Percentiles rank a stretch among this genome's conserved stretches.
These are phyloP conservation scores for Scaptomyza caliginosa DNA, from an alignment of 2,888 invertebrate species.

Conservation along the genomic window DNA sequence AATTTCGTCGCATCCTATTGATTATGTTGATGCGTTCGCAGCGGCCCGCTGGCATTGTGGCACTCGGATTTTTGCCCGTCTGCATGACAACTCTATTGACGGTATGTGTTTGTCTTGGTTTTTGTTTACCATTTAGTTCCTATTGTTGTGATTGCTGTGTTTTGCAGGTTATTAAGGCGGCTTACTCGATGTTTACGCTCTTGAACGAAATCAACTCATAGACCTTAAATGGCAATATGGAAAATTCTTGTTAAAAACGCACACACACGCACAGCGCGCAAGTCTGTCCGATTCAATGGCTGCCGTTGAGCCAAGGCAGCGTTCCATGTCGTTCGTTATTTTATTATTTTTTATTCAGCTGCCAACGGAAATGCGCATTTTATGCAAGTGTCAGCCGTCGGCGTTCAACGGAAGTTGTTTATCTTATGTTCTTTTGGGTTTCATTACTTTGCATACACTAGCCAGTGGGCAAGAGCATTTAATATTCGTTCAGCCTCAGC, in stretches of 20 bases:
- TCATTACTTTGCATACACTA: not conserved
- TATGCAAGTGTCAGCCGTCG: slow-evolving; percentile 59
- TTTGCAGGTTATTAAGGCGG: slow-evolving; percentile 73
- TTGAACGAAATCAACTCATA: slow-evolving; percentile 44
- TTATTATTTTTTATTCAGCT: slow-evolving; percentile 16
- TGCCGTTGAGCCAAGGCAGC: slow-evolving; percentile 31
- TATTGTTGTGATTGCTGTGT: no score
- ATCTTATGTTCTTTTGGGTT: slow-evolving; percentile 38
- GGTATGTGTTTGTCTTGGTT: slow-evolving; percentile 82
- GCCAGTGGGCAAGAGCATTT: slow-evolving; percentile 4
- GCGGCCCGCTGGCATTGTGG: slow-evolving; percentile 85
- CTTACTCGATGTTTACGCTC: slow-evolving; percentile 76
- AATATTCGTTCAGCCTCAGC: not conserved
- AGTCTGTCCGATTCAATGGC: slow-evolving; percentile 18
- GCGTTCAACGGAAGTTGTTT: slow-evolving; percentile 61
- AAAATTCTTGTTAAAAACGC: slow-evolving; percentile 26
- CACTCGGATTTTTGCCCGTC: slow-evolving; percentile 85
- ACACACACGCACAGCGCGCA: not conserved
- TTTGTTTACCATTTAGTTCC: no score
- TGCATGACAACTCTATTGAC: slow-evolving; percentile 85
- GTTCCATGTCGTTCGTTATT: slow-evolving; percentile 18
- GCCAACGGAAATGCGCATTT: slow-evolving; percentile 58
- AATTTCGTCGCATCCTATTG: slow-evolving; percentile 81
- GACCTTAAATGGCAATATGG: slow-evolving; percentile 26
- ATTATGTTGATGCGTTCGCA: slow-evolving; percentile 85